Evolutionary conservation across 1,140 invertebrate species (phyloP).

Genomic region (Brachionus rubens): DNA sequence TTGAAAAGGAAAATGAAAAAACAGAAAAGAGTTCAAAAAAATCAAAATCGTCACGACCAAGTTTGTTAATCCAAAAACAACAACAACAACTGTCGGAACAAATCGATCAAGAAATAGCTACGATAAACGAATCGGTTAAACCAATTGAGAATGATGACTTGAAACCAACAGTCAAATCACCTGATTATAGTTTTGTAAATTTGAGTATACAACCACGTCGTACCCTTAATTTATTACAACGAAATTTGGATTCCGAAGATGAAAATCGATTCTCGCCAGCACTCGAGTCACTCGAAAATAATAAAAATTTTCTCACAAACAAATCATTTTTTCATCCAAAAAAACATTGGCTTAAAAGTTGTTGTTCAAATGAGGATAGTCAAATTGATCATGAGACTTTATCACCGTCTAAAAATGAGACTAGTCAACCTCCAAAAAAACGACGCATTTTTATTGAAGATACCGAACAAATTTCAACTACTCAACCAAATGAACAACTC

Average conservation of each 20-base stretch:
- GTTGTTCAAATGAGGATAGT: background rate
- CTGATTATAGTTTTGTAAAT: constrained; percentile 27
- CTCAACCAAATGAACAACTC: background rate
- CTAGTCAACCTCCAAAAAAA: constrained; percentile 8
- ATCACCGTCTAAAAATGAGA: background rate
- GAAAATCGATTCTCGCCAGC: background rate
- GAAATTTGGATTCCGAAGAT: background rate
- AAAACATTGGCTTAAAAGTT: constrained; percentile 33
- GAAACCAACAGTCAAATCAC: background rate
- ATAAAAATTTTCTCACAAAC: background rate
- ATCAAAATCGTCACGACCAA: background rate
- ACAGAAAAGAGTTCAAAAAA: background rate
- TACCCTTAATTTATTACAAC: background rate
- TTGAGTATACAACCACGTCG: background rate
- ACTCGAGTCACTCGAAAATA: constrained; percentile 19
- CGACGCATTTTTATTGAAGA: background rate
- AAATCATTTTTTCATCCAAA: constrained; percentile 7
- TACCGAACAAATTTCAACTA: background rate
- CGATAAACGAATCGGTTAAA: background rate
- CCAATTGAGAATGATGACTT: background rate
- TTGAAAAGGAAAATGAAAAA: constrained; percentile 9
- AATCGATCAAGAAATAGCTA: constrained; percentile 11
- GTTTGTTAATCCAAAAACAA: background rate
- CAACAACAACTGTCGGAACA: background rate
- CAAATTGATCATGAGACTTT: background rate